Conservation (phyloP, 2,888 invertebrate genomes). For the Troides oblongomaculatus region DNA sequence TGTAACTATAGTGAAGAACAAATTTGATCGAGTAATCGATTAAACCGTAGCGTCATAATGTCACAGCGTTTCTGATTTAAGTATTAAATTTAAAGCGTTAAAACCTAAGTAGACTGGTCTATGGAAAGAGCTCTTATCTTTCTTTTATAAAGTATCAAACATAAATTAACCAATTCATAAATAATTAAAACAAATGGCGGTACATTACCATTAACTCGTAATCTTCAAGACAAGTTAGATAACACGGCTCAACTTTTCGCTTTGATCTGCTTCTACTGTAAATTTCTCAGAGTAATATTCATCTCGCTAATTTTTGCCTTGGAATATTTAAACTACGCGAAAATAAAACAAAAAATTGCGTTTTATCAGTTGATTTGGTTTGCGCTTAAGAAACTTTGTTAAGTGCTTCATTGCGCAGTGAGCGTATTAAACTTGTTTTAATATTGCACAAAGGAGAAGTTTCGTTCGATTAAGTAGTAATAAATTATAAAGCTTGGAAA, state of each 20-base stretch:
- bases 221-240: slow-evolving; percentile 17
- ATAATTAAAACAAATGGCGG: slow-evolving; percentile 2
- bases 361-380: slow-evolving; percentile 19
- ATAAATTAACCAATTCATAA: slow-evolving; percentile 3
- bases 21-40: too few relatives aligned
- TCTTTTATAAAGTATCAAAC: not conserved
- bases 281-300: slow-evolving; percentile 15
- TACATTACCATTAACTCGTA: slow-evolving; percentile 7
- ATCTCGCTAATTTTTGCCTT: slow-evolving; percentile 15
- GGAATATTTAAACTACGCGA: slow-evolving; percentile 5
- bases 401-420: slow-evolving; percentile 11
- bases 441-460: not conserved
- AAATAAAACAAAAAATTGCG: slow-evolving; percentile 8
- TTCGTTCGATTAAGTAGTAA: not conserved
- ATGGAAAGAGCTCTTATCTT: not conserved
- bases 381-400: slow-evolving; percentile 12
- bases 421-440: slow-evolving; percentile 24
- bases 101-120: not conserved
- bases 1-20: too few relatives aligned
- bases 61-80: not conserved
- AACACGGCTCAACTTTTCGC: slow-evolving; percentile 16
- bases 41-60: too few relatives aligned
- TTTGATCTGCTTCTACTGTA: slow-evolving; percentile 15
- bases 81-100: not conserved
- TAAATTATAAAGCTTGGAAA: not conserved